Percentiles rank a stretch among this genome's conserved stretches.
Conservation (phyloP, 2,113 vertebrate genomes). For the Bos indicus region DNA sequence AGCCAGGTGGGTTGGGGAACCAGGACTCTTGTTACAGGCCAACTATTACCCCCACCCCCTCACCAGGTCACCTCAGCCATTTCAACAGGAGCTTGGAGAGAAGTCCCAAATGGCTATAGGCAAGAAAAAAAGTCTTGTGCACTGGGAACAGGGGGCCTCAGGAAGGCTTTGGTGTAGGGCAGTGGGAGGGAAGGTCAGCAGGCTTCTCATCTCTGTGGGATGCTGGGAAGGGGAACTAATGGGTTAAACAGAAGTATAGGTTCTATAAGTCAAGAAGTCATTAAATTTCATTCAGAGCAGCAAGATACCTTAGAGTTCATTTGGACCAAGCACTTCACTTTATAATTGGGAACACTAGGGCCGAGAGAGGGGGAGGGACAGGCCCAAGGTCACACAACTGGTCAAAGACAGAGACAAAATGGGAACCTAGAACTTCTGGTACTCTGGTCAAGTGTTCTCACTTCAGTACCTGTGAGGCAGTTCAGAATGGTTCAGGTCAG, state of each 20-base stretch:
- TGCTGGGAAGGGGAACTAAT: not conserved
- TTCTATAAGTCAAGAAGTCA: not conserved
- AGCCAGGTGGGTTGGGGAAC: conserved; percentile 4
- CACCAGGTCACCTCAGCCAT: not conserved
- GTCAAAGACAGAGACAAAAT: not conserved
- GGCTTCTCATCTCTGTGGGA: not conserved
- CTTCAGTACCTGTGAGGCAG: not conserved
- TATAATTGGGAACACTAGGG: not conserved
- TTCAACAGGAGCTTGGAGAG: conserved; percentile 23
- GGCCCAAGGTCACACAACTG: not conserved
- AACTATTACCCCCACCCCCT: conserved; percentile 23
- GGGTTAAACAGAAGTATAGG: not conserved
- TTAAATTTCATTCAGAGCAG: conserved; percentile 13
- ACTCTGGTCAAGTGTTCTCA: not conserved
- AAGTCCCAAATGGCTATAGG: not conserved
- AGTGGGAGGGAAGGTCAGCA: not conserved
- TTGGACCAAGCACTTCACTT: not conserved
- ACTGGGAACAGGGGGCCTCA: not conserved
- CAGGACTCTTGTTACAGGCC: conserved; percentile 43
- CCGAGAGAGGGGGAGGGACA: not conserved
- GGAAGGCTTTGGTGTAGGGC: not conserved
- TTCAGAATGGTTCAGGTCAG: not conserved
- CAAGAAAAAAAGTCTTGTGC: conserved; percentile 46
- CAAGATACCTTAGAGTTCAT: not conserved
- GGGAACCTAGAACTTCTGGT: not conserved